Percentiles rank a stretch among this genome's conserved stretches.
phyloP scores from a whole-genome alignment of 2,797 vertebrate species.

The Potorous gilbertii region DNA sequence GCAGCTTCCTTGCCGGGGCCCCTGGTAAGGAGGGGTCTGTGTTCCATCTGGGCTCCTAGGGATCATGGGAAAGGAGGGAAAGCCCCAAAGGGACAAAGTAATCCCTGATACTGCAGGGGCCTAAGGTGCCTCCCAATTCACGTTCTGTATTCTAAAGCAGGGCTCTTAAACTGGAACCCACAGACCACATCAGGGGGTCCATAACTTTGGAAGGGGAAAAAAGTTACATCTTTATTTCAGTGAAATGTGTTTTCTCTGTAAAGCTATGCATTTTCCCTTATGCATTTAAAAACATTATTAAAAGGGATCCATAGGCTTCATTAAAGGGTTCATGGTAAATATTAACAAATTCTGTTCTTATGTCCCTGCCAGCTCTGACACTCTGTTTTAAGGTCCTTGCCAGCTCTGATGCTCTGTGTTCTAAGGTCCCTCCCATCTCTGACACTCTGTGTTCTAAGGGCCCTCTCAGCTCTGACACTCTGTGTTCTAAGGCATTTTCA shows the following conservation, averaged over 20 bases:
- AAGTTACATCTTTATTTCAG: neutral
- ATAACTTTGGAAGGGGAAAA: neutral
- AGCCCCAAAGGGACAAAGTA: neutral
- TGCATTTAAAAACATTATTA: neutral
- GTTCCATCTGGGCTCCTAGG: neutral
- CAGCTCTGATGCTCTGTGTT: too few species aligned
- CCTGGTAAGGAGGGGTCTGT: slow-evolving; percentile 82
- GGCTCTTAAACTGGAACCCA: neutral
- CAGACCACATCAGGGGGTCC: neutral
- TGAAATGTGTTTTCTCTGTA: neutral
- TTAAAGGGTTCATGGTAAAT: neutral
- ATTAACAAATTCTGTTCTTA: neutral
- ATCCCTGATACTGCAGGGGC: neutral
- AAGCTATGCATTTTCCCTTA: neutral
- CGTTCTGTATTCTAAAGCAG: neutral
- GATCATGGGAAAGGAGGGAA: neutral
- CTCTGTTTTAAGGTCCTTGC: too few species aligned
- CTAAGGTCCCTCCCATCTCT: too few species aligned
- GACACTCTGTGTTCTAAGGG: too few species aligned
- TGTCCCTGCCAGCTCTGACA: neutral
- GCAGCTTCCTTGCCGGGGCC: slow-evolving; percentile 83
- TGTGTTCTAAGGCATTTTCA: neutral
- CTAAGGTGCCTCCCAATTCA: neutral
- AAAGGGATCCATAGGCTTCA: neutral
- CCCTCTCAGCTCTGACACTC: too few species aligned